Conservation (phyloP, 2,797 vertebrate species). For the Phalloptychus januarius region DNA sequence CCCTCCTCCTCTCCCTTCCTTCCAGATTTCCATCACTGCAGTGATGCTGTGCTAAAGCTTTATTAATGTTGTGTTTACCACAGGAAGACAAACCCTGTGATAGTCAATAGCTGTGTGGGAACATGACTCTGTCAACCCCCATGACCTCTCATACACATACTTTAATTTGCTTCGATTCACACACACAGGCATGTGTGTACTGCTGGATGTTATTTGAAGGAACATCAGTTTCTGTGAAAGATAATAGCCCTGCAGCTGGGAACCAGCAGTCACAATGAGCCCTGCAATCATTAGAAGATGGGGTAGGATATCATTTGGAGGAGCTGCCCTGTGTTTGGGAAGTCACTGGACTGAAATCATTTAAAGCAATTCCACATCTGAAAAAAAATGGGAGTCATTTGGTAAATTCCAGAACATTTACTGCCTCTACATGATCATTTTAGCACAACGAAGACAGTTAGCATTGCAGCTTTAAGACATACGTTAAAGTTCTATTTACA, state of each 20-base stretch:
- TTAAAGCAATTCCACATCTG: not conserved
- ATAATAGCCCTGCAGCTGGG: constrained; percentile 62
- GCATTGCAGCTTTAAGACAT: not conserved
- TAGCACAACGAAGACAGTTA: not conserved
- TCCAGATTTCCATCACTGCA: constrained; percentile 45
- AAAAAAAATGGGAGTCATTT: not conserved
- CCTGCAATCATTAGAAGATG: constrained; percentile 43
- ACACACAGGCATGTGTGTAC: constrained; percentile 9
- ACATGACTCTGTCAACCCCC: constrained; percentile 56
- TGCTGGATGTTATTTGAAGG: constrained; percentile 56
- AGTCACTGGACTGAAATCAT: not conserved
- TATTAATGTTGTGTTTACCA: constrained; percentile 62
- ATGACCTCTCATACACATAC: constrained; percentile 31
- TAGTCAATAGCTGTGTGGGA: constrained; percentile 61
- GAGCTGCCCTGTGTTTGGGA: not conserved
- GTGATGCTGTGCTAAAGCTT: constrained; percentile 41
- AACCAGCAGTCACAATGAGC: constrained; percentile 48
- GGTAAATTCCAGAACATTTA: not conserved
- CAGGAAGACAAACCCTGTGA: constrained; percentile 53
- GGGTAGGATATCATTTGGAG: constrained; percentile 14
- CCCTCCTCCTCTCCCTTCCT: not conserved
- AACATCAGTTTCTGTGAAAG: constrained; percentile 58
- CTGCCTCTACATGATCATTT: not conserved
- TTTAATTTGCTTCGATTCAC: constrained; percentile 18
- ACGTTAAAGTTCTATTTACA: not conserved